Base-by-base conservation (phyloP, 2,888 invertebrate genomes). In the Aphodius sticticus region DNA sequence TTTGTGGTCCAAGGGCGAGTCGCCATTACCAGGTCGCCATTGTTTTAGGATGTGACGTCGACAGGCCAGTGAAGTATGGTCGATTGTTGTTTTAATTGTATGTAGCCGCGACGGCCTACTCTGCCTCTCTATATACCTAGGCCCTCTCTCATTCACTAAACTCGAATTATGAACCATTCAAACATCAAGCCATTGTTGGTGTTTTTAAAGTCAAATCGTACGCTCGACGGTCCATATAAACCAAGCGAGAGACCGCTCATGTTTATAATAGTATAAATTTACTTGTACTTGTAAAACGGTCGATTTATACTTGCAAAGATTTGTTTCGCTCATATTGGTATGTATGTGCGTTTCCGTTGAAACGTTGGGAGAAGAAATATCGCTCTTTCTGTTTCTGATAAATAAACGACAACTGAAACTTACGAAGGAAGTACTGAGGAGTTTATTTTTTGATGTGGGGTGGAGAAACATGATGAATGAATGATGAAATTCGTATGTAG, bases 1-100 rank as follows among this genome's bases (percentile, higher is more conserved):
- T 84, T 82, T 83, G 80, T 82, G 82, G 83, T 83, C 81, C 85
- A 85, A 86, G 85, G 85, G 83, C 84, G 85, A 84, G 82, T 82
- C 82, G 84, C 83, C 74, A 74, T 74, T 74, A 74, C 74, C 74
- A 37, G 74, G 35, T 37, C 36, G 36, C 74, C 35, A 36, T 74
- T 35, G 35, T 74, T 74, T 74, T 74, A 35, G 74, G 74, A 74
- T 74, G 74, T 74, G 74, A 74, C 74, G 74, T 74, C 35, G 74
- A 74, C 74, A 74, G 74, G 74, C 36, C 36, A 74, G 74, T 74
- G 74, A 74, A 36, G 74, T 74, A 74, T 74, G 74, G 74, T n/a
- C 74, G 74, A 74, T 74, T 74, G 74, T 74, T 74, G 74, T 74
- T 74, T 74, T 74, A 74, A 74, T 74, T 74, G 74, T 74, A 74